Evolutionary conservation across 2,888 invertebrate genomes (phyloP).

Genomic region (Oligia latruncula): DNA sequence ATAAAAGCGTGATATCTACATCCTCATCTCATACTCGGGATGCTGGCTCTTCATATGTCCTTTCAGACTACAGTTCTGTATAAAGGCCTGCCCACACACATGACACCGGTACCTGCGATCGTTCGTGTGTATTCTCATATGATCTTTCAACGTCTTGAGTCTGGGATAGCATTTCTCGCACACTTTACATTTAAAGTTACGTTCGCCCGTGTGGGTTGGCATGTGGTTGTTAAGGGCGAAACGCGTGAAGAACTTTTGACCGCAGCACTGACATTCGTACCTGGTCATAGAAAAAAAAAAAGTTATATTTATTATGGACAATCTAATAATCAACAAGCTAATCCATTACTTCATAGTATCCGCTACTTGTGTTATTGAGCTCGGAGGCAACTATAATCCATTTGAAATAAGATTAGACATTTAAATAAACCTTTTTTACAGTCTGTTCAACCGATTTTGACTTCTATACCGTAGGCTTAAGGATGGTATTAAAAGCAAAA

Average conservation of each 20-base stretch:
- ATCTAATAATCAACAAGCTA: too few relatives aligned
- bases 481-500: too few relatives aligned
- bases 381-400: too few relatives aligned
- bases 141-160: constrained; percentile 84
- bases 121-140: constrained; percentile 84
- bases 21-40: constrained; percentile 76
- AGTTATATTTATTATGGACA: not conserved
- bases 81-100: constrained; percentile 85
- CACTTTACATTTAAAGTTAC: constrained; percentile 85
- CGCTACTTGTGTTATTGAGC: too few relatives aligned
- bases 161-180: constrained; percentile 86
- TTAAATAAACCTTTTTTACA: too few relatives aligned
- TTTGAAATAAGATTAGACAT: too few relatives aligned
- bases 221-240: constrained; percentile 86
- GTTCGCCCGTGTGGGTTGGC: constrained; percentile 85
- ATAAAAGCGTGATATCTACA: not conserved
- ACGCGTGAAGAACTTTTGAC: constrained; percentile 86
- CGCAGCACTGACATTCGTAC: constrained; percentile 85
- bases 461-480: too few relatives aligned
- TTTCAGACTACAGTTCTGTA: constrained; percentile 86
- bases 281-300: constrained; percentile 63
- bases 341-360: too few relatives aligned
- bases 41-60: constrained; percentile 87
- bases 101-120: constrained; percentile 82
- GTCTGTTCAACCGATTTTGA: too few relatives aligned